Base-by-base conservation (phyloP, 1,140 invertebrate species). In the Lordiphosa clarofinis region DNA sequence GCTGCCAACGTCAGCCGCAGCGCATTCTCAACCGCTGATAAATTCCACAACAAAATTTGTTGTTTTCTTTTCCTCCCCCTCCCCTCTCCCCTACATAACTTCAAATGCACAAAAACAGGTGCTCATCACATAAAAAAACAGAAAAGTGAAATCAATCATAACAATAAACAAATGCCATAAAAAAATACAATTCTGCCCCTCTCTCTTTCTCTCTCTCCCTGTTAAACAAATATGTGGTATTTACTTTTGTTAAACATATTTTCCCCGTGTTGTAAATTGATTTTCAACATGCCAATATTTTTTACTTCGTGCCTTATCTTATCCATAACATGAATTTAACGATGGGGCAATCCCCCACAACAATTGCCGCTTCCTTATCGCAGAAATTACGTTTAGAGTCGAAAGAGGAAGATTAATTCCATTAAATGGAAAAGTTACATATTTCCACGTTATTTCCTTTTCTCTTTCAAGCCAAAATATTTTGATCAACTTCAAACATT, bases 61-160 rank as follows among this genome's bases (percentile, higher is more conserved):
- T 50, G 19, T 19, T 35, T 19, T 49, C 13, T 28, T 38, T 21
- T 21, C 0, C 21, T 4, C 3, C 21, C 21, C 21, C 21, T 21
- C 3, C 21, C 21, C 21, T 3, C 21, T 3, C 21, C 21, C 21
- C 4, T 4, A 0, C 21, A 21, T 4, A 21, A 21, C 21, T 21
- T 33, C 35, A 57, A 57, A 67, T 43, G 19, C 65, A 66, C 74
- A 49, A 49, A 56, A 69, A 58, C 24, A 28, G 24, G 24, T 28
- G 65, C 69, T 60, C 39, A n/a, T n/a, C n/a, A n/a, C n/a, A n/a
- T n/a, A n/a, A 43, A 56, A 60, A 59, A 33, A 56, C 24, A 21
- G 12, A 55, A 79, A 79, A 79, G 75, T 79, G 75, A 79, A 79
- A 79, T 79, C 75, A 79, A 79, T 79, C 81, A 81, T 61, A 70